Evolutionary conservation across 1,140 invertebrate genomes (phyloP).

Genomic region (Triops cancriformis): DNA sequence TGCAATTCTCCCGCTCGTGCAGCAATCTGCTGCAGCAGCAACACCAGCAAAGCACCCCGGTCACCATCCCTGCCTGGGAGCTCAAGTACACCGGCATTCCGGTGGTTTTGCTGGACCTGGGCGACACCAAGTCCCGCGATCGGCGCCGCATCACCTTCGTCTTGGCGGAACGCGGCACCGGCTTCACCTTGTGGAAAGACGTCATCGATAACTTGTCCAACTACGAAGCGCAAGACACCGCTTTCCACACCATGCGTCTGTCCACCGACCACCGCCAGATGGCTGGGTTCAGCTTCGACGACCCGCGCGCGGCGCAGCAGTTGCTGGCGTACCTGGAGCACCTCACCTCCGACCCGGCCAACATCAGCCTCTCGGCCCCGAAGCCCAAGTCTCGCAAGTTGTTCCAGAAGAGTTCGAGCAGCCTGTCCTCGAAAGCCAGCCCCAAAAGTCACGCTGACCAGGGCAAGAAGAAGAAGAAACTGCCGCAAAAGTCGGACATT

Average conservation of each 20-base stretch:
- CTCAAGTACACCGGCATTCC: constrained; percentile 71
- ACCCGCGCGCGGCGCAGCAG: constrained; percentile 58
- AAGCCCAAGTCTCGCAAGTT: constrained; percentile 49
- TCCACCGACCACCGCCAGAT: constrained; percentile 56
- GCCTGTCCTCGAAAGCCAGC: background rate
- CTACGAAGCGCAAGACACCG: constrained; percentile 51
- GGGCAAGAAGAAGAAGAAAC: constrained; percentile 34
- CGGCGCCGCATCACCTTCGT: constrained; percentile 64
- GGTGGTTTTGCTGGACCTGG: constrained; percentile 65
- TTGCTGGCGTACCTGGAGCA: constrained; percentile 59
- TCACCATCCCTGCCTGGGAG: constrained; percentile 50
- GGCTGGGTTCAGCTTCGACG: constrained; percentile 67
- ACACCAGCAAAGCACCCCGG: background rate
- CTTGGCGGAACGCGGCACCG: constrained; percentile 71
- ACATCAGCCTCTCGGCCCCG: constrained; percentile 62
- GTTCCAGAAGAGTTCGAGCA: constrained; percentile 17
- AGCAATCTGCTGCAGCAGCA: background rate
- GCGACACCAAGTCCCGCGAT: constrained; percentile 57
- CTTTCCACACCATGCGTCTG: constrained; percentile 75
- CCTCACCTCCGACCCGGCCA: constrained; percentile 65
- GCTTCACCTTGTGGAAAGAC: constrained; percentile 76
- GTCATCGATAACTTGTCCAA: constrained; percentile 57
- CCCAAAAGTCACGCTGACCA: constrained; percentile 31
- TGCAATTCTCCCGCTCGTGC: constrained; percentile 25
- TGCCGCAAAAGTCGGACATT: constrained; percentile 60